These are phyloP conservation scores for Parnassius orleans DNA, from an alignment of 2,888 invertebrate species.

Conservation along the genomic window DNA sequence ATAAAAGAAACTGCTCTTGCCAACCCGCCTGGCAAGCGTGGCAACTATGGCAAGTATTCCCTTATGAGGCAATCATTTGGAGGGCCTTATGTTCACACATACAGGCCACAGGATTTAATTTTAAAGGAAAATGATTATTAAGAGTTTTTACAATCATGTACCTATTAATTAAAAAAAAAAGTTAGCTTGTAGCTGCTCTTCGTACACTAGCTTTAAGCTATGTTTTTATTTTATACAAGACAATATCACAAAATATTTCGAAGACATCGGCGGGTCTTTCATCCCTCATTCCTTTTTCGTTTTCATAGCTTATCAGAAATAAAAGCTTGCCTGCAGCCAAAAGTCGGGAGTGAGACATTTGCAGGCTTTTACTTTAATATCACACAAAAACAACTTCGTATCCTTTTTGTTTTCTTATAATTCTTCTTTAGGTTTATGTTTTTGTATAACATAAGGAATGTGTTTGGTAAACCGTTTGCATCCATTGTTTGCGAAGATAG, in stretches of 20 bases:
- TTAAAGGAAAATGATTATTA: not conserved
- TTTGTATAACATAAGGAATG: slow-evolving; percentile 80
- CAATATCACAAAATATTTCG: slow-evolving; percentile 16
- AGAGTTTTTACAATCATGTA: slow-evolving; percentile 1
- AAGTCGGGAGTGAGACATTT: no score
- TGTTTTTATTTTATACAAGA: slow-evolving; percentile 9
- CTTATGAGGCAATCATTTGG: no score
- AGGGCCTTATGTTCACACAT: no score
- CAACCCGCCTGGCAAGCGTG: no score
- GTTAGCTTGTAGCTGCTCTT: not conserved
- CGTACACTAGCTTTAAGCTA: slow-evolving; percentile 17
- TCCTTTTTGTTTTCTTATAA: slow-evolving; percentile 18
- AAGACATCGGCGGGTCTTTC: no score
- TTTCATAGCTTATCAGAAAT: no score
- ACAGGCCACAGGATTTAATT: not conserved
- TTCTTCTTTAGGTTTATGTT: slow-evolving; percentile 44
- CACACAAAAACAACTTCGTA: not conserved
- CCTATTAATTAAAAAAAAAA: slow-evolving; percentile 1
- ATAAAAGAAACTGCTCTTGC: no score
- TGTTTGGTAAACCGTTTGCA: slow-evolving; percentile 94
- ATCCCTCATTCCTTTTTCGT: no score
- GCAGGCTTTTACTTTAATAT: no score
- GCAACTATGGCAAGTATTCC: no score
- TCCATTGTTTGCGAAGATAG: slow-evolving; percentile 90
- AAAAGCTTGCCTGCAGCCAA: no score